Percentiles rank a stretch among this genome's conserved stretches.
Conservation (phyloP, 2,888 invertebrate species). For the Drosophila acutilabella region DNA sequence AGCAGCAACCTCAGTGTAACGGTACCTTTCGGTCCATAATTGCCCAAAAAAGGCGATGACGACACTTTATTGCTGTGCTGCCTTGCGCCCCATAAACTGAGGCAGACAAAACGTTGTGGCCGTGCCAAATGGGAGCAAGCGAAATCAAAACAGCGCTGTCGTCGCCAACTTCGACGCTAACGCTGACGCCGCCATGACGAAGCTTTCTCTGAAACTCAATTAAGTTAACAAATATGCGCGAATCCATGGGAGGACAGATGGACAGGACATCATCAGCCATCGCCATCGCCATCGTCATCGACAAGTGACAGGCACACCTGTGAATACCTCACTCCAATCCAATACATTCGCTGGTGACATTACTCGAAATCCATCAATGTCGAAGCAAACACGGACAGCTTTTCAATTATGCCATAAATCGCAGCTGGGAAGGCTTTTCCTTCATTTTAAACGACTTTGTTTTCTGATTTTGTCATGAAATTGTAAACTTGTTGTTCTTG, state of each 20-base stretch:
- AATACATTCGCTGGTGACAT: conserved; percentile 1
- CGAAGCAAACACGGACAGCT: conserved; percentile 30
- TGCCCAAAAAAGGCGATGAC: conserved; percentile 63
- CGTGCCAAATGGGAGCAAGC: conserved; percentile 23
- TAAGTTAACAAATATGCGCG: conserved; percentile 54
- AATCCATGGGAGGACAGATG: neutral
- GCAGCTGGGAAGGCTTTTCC: conserved; percentile 23
- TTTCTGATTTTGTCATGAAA: conserved; percentile 11
- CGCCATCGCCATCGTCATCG: conserved; percentile 22
- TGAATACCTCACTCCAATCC: conserved; percentile 1
- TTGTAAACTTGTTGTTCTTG: conserved; percentile 24
- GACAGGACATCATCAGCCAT: conserved; percentile 30
- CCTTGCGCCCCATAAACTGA: conserved; percentile 32
- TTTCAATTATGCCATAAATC: conserved; percentile 54
- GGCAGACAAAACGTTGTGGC: conserved; percentile 11
- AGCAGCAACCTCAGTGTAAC: conserved; percentile 34
- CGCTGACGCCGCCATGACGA: conserved; percentile 10
- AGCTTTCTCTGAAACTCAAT: conserved; percentile 63
- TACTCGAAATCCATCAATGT: conserved; percentile 49
- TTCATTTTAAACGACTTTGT: conserved; percentile 24
- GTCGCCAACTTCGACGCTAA: conserved; percentile 1
- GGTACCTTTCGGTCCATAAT: conserved; percentile 54
- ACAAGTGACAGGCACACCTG: conserved; percentile 49
- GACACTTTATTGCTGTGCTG: conserved; percentile 44
- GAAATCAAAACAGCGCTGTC: conserved; percentile 44